Evolutionary conservation across 2,113 vertebrate species (phyloP).

Genomic region (Antigone vipio): DNA sequence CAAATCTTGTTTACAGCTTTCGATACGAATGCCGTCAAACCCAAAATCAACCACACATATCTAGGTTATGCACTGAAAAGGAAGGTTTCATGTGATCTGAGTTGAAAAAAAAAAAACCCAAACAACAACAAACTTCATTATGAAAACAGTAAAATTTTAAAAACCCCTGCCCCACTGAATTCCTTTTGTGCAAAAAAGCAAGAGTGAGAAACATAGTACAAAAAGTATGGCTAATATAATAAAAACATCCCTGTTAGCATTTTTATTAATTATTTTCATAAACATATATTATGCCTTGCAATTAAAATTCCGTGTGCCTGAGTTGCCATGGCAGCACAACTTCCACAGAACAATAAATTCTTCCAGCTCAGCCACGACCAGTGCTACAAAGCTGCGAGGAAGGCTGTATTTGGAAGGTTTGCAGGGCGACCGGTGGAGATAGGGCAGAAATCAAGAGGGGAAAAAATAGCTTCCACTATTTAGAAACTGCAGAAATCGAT

Average conservation of each 20-base stretch:
- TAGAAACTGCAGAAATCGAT: not conserved
- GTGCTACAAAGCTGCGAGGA: not conserved
- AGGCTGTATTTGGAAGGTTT: not conserved
- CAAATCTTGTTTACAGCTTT: not conserved
- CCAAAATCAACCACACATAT: fast-evolving
- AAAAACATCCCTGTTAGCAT: not conserved
- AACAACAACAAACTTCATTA: not conserved
- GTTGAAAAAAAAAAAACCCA: not conserved
- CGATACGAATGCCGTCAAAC: not conserved
- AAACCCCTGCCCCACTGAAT: not conserved
- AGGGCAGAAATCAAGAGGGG: not conserved
- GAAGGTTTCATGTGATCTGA: not conserved
- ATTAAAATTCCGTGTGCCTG: slow-evolving; percentile 66
- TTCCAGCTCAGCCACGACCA: slow-evolving; percentile 23
- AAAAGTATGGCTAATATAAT: not conserved
- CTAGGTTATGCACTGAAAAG: not conserved
- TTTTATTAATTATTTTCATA: slow-evolving; percentile 60
- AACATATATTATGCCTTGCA: slow-evolving; percentile 45
- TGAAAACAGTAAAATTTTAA: not conserved
- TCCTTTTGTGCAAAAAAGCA: not conserved
- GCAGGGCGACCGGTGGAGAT: not conserved
- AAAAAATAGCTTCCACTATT: not conserved
- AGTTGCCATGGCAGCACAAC: slow-evolving; percentile 71
- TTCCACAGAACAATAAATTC: slow-evolving; percentile 56
- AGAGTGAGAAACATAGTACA: not conserved